phyloP scores from a whole-genome alignment of 2,888 invertebrate species.

The Nomada fabriciana region DNA sequence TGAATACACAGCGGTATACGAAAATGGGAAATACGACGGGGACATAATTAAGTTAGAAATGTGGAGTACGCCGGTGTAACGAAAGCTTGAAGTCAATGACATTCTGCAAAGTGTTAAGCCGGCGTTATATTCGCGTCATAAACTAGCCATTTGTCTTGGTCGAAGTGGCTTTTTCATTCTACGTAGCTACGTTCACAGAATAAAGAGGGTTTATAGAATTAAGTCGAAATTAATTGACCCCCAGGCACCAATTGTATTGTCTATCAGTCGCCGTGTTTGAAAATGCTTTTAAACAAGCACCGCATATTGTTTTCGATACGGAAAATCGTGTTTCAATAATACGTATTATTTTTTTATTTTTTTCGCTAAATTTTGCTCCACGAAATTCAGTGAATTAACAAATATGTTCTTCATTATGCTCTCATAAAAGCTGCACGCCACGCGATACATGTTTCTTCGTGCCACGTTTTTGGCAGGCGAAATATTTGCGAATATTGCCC shows the following conservation, averaged over 20 bases:
- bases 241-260: no score
- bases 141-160: conserved; percentile 39
- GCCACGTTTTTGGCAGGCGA: background rate
- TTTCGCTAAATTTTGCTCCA: background rate
- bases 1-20: background rate
- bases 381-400: background rate
- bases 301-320: no score
- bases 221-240: conserved; percentile 32
- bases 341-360: background rate
- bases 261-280: no score
- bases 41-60: conserved; percentile 43
- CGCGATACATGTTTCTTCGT: background rate
- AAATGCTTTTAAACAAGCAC: no score
- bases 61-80: background rate
- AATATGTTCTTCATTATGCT: background rate
- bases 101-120: conserved; percentile 43
- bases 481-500: conserved; percentile 58
- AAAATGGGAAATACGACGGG: background rate
- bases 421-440: background rate
- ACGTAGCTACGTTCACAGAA: background rate
- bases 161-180: conserved; percentile 2
- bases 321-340: conserved; percentile 6
- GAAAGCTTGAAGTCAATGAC: conserved; percentile 29
- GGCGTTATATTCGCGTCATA: conserved; percentile 58
- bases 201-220: conserved; percentile 35